Evolutionary conservation across 2,797 vertebrate genomes (phyloP).

Genomic region (Myotis pilosus): DNA sequence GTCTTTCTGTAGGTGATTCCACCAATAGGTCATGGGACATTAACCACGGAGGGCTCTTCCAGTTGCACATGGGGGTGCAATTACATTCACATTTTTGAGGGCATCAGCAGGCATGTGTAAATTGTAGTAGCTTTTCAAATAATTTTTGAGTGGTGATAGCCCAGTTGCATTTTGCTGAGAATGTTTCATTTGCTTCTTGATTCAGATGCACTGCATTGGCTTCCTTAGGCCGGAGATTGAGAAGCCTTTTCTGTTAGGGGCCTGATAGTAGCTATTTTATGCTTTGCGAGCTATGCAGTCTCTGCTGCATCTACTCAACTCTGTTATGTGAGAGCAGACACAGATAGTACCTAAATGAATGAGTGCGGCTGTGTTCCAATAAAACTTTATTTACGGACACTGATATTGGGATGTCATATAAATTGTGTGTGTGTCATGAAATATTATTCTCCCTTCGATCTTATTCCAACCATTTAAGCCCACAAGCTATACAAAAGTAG

Average conservation of each 20-base stretch:
- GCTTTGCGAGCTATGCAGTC: not conserved
- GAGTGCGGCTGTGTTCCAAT: not conserved
- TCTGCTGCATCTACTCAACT: not conserved
- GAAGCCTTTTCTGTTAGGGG: not conserved
- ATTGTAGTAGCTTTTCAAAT: not conserved
- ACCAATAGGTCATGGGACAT: not conserved
- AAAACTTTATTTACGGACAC: not conserved
- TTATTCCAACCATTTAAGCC: not conserved
- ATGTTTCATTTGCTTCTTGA: not conserved
- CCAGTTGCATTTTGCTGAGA: not conserved
- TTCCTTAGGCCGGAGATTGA: not conserved
- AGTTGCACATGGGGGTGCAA: not conserved
- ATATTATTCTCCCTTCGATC: not conserved
- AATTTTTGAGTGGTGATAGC: not conserved
- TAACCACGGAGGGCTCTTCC: not conserved
- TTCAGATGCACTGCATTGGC: not conserved
- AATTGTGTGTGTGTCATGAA: not conserved
- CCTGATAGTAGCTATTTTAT: constrained; percentile 24
- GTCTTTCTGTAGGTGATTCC: not conserved
- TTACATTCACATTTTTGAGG: not conserved
- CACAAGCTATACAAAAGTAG: not conserved
- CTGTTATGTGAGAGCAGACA: not conserved
- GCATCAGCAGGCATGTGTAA: not conserved
- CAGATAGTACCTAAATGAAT: fast-evolving
- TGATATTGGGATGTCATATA: not conserved